Percentiles rank a stretch among this genome's conserved stretches.
phyloP scores from a whole-genome alignment of 2,113 vertebrate species.

The Pteruthius melanotis region DNA sequence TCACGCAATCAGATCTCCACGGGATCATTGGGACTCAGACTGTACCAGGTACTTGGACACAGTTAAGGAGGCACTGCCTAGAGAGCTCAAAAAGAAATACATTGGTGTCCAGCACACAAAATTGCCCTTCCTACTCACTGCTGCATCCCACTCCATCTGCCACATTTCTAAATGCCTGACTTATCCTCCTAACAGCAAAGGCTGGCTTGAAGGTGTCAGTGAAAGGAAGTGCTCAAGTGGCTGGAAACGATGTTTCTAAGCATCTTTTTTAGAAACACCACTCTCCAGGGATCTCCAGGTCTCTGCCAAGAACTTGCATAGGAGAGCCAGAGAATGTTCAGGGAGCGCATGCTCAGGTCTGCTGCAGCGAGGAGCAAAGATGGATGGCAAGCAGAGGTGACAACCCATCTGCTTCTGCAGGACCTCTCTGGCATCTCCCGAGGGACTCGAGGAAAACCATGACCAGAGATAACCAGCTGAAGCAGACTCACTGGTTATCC shows the following conservation, averaged over 20 bases:
- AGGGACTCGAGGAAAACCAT: not conserved
- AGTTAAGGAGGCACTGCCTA: not conserved
- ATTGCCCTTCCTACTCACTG: not conserved
- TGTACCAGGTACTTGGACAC: not conserved
- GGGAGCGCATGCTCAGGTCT: not conserved
- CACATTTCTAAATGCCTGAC: not conserved
- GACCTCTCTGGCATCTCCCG: not conserved
- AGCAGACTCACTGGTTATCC: not conserved
- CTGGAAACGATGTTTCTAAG: not conserved
- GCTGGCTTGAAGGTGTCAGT: not conserved
- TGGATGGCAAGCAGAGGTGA: constrained; percentile 14
- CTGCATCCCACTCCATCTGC: not conserved
- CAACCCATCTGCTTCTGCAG: constrained; percentile 4
- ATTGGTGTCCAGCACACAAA: not conserved
- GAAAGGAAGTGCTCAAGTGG: not conserved
- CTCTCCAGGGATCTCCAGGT: not conserved
- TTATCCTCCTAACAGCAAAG: not conserved
- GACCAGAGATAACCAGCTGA: not conserved
- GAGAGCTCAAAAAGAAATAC: not conserved
- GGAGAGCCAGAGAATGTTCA: constrained; percentile 15
- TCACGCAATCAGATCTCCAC: not conserved
- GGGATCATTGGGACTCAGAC: not conserved
- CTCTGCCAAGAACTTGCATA: constrained; percentile 4
- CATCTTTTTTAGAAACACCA: not conserved
- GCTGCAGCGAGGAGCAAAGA: not conserved